Evolutionary conservation across 2,797 vertebrate genomes (phyloP).

Genomic region (Poeciliopsis turneri): DNA sequence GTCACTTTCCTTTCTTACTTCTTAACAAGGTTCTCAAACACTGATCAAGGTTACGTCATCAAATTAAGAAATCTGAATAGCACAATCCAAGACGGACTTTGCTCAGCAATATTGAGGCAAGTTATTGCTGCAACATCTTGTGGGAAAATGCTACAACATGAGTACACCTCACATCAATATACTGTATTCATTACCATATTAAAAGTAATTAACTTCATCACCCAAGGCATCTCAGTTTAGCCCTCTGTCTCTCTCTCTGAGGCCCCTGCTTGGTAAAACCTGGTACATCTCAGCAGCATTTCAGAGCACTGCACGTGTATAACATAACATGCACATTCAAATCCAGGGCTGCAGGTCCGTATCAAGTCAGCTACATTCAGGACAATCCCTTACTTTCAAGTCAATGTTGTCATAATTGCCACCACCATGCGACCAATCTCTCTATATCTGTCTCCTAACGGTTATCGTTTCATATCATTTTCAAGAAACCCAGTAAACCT

Average conservation of each 20-base stretch:
- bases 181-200: conserved; percentile 51
- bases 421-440: conserved; percentile 65
- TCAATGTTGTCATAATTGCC: conserved; percentile 72
- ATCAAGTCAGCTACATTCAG: conserved; percentile 62
- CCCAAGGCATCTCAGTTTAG: conserved; percentile 60
- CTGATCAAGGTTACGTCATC: not conserved
- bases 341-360: conserved; percentile 68
- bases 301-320: conserved; percentile 53
- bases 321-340: conserved; percentile 61
- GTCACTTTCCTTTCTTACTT: not conserved
- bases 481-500: conserved; percentile 99
- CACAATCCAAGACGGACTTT: not conserved
- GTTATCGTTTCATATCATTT: conserved; percentile 92
- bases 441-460: conserved; percentile 83
- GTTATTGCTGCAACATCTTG: not conserved
- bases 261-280: conserved; percentile 79
- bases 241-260: conserved; percentile 73
- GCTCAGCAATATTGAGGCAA: not conserved
- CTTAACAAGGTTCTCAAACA: not conserved
- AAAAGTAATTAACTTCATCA: conserved; percentile 47
- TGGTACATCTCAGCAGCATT: conserved; percentile 52
- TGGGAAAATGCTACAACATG: not conserved
- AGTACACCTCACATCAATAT: not conserved
- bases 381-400: conserved; percentile 52
- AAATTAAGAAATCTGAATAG: not conserved